Evolutionary conservation across 2,888 invertebrate species (phyloP).

Genomic region (Catocala sponsa): DNA sequence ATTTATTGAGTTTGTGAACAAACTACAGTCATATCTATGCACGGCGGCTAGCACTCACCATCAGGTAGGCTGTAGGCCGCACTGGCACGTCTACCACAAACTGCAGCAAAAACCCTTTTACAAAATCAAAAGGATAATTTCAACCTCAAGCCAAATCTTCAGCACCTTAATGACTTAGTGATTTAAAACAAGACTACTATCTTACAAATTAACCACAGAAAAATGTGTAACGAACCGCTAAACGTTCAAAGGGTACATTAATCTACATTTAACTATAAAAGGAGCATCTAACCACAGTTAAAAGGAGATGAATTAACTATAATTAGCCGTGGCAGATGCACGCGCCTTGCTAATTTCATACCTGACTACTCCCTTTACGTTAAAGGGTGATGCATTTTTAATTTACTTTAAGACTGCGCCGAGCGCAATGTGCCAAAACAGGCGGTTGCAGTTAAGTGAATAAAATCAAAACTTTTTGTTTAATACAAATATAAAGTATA

Average conservation of each 20-base stretch:
- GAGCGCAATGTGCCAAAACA: too few relatives aligned
- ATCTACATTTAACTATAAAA: conserved; percentile 47
- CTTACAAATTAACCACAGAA: conserved; percentile 34
- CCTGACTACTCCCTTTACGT: conserved; percentile 65
- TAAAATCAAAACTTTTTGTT: too few relatives aligned
- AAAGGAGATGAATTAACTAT: conserved; percentile 56
- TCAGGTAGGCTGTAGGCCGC: too few relatives aligned
- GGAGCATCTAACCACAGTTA: conserved; percentile 21
- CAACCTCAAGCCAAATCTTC: not conserved
- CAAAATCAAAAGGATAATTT: not conserved
- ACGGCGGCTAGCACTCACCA: too few relatives aligned
- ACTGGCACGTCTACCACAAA: too few relatives aligned
- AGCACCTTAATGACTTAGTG: conserved; percentile 6
- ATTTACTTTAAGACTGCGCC: conserved; percentile 44
- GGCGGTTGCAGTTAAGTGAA: too few relatives aligned
- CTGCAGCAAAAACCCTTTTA: too few relatives aligned
- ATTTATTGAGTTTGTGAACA: too few relatives aligned
- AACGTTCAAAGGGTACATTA: conserved; percentile 59
- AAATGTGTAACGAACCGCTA: conserved; percentile 54
- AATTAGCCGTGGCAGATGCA: conserved; percentile 70
- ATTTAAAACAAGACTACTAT: conserved; percentile 7
- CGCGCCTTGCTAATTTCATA: conserved; percentile 72
- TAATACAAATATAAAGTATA: too few relatives aligned
- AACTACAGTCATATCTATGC: too few relatives aligned
- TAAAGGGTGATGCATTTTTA: conserved; percentile 65